Evolutionary conservation across 1,140 invertebrate species (phyloP), one percentile per base, ranked within the genome.

Genomic region (Leptestheria dahalacensis): DNA sequence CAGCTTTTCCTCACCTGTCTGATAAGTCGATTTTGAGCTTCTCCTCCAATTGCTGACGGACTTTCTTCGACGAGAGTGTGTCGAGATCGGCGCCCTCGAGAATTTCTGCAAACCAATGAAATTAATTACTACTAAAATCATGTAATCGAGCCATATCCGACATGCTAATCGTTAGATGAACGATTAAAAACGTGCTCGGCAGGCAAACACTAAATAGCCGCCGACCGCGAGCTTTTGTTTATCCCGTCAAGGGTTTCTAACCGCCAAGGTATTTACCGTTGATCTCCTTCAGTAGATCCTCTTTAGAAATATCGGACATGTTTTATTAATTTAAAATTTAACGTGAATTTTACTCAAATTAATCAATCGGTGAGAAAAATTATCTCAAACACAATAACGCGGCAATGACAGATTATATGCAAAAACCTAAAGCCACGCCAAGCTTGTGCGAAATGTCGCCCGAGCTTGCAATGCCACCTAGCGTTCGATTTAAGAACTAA

Each of bases 71-170:
- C 11, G 89, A 89, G 65, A 86, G 85, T 33, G 81, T 81, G 6
- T 82, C 80, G 10, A 93, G 75, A 69, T 93, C 86, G 3, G 89
- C 88, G 74, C 83, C 83, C 74, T 92, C 88, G 2, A 95, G 77
- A 65, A 93, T 89, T 57, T 81, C 88, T 92, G 70, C 6, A 58
- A 60, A 60, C 49, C 46, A 59, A 49, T 48, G 18, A 15, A n/a
- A n/a, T n/a, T n/a, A n/a, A n/a, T n/a, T n/a, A 48, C 20, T 63
- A 62, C 52, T 29, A 50, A 60, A 15, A 41, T 20, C 48, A 57
- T 46, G n/a, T 46, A 60, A 41, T 49, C 3, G 49, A 48, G 28
- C 20, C 12, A 55, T 52, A 48, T 50, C 15, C 26, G 26, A 33
- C 57, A 29, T 57, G 50, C 50, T 24, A 41, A 23, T 3, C 12